These are phyloP conservation scores for Orchestia grillus DNA, from an alignment of 1,140 invertebrate species.

Conservation along the genomic window DNA sequence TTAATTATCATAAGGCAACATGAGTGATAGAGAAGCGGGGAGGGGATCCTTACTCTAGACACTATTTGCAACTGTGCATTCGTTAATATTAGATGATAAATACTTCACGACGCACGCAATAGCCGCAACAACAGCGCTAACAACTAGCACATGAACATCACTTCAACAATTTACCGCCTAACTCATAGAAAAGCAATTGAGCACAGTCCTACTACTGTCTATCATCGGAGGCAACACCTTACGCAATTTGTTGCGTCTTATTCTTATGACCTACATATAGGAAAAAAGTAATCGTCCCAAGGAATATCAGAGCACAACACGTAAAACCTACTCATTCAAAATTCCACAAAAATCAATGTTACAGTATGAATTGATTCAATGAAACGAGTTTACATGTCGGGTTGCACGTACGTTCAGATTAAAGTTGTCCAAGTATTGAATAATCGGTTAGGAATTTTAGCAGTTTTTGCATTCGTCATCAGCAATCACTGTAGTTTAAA, in stretches of 20 bases:
- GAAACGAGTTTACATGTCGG: background rate
- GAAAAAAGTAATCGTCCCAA: background rate
- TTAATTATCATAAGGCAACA: constrained; percentile 1
- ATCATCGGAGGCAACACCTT: background rate
- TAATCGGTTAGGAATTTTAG: background rate
- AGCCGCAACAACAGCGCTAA: background rate
- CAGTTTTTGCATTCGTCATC: background rate
- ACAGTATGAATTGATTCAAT: background rate
- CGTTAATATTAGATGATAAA: constrained; percentile 3
- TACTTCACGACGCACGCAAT: background rate
- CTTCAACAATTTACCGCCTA: background rate
- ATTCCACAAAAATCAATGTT: background rate
- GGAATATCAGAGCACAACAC: background rate
- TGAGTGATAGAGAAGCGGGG: background rate
- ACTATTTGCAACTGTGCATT: background rate
- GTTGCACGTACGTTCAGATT: background rate
- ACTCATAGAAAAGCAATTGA: background rate
- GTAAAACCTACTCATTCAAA: background rate
- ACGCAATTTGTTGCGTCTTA: background rate
- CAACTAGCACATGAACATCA: background rate
- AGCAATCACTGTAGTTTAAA: too few species aligned
- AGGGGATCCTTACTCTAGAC: background rate
- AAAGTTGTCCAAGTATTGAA: background rate
- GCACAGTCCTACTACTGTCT: background rate
- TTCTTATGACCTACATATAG: background rate